These are phyloP conservation scores for Phocides pigmalion DNA, from an alignment of 1,140 invertebrate species.

Conservation along the genomic window DNA sequence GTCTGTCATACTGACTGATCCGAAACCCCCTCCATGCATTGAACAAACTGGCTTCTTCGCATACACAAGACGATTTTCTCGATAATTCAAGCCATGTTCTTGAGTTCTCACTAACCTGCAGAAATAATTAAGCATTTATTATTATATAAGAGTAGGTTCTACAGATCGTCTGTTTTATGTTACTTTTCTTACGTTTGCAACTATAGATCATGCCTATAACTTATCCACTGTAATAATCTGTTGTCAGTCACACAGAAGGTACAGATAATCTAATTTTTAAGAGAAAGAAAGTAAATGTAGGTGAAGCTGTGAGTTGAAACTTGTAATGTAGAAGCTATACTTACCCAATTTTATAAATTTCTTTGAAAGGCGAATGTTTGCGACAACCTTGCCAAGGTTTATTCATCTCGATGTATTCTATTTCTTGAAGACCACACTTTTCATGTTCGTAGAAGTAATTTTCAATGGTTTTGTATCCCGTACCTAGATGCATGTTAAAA, in stretches of 20 bases:
- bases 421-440: constrained; percentile 87
- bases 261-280: no score
- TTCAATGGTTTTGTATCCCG: constrained; percentile 85
- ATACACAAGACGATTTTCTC: constrained; percentile 82
- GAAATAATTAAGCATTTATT: constrained; percentile 35
- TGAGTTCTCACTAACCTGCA: constrained; percentile 82
- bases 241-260: no score
- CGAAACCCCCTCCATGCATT: constrained; percentile 74
- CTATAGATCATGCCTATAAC: no score
- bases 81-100: constrained; percentile 84
- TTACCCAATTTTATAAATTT: constrained; percentile 85
- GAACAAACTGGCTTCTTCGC: constrained; percentile 84
- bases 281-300: no score
- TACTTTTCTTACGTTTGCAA: no score
- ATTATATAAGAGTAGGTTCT: no score
- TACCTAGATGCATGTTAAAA: constrained; percentile 85
- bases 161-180: no score
- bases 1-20: constrained; percentile 84
- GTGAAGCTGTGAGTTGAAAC: no score
- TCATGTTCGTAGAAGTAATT: constrained; percentile 86
- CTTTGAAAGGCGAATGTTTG: constrained; percentile 85
- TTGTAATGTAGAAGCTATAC: background rate
- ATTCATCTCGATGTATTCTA: constrained; percentile 83
- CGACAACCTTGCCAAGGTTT: constrained; percentile 84
- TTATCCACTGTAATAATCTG: no score